These are phyloP conservation scores for Leptodactylus fuscus DNA, from an alignment of 2,113 vertebrate genomes.

Conservation along the genomic window DNA sequence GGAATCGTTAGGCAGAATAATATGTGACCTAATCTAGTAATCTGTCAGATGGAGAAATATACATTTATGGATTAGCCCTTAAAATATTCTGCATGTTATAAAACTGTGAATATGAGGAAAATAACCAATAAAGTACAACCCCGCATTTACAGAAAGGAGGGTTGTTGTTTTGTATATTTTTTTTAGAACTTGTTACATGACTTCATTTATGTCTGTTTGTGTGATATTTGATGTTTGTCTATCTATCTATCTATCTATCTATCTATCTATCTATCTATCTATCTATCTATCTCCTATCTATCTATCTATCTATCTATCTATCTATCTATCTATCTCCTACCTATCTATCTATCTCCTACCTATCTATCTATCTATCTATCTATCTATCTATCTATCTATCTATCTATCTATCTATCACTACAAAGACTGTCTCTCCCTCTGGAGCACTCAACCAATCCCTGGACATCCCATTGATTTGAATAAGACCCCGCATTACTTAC, in stretches of 20 bases:
- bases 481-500: no score
- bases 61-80: not conserved
- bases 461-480: no score
- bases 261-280: not conserved
- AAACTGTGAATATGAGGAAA: not conserved
- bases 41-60: not conserved
- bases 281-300: not conserved
- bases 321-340: not conserved
- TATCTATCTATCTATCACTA: not conserved
- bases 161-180: not conserved
- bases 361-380: slow-evolving; percentile 5
- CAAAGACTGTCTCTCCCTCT: no score
- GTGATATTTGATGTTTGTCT: not conserved
- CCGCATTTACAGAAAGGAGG: not conserved
- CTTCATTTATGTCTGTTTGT: no score
- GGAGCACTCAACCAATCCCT: no score
- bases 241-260: slow-evolving; percentile 2
- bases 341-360: not conserved
- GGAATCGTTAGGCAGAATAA: slow-evolving; percentile 37
- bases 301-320: not conserved
- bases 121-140: not conserved
- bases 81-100: not conserved
- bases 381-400: slow-evolving; percentile 1
- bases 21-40: slow-evolving; percentile 23
- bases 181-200: no score